Evolutionary conservation across 2,888 invertebrate genomes (phyloP), one percentile per base, ranked within the genome.

Genomic region (Enchytraeus crypticus): DNA sequence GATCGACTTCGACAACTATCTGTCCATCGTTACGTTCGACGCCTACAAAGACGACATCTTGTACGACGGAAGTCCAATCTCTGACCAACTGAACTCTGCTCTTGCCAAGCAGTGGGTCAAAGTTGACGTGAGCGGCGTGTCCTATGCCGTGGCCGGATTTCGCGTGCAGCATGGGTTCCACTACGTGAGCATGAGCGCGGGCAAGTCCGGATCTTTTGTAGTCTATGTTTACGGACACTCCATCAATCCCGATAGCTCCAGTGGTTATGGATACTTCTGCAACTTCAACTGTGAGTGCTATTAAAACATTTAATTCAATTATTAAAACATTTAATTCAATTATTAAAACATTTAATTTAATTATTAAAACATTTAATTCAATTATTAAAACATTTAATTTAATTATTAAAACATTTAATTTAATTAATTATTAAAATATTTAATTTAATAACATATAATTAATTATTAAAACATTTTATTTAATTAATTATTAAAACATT

Each of bases 191-290:
- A 32, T 43, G 21, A 27, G 29, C 3, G 45, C 46, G 18, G 57
- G 33, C 27, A 30, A 45, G 2, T 21, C 1, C 18, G 60, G 60
- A 21, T 60, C 60, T 3, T 54, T 60, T 26, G 60, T 54, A 0
- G 60, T 45, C n/a, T 60, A 60, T n/a, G 54, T 46, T 4, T 60
- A 60, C 32, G 60, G 60, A 18, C 60, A 60, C 32, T 60, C 60
- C n/a, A 30, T 55, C 30, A 34, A 38, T 11, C 11, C 54, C 3
- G 51, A 32, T 45, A 60, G 60, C 33, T 46, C 60, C 14, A 60
- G 60, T 29, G 60, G 43, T 18, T 60, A 60, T 11, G 60, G 60
- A 54, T 60, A 51, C 33, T 34, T 54, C 1, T 30, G 54, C 45
- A 60, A 60, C 33, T 60, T 54, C 54, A 60, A 60, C 47, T 29